phyloP scores from a whole-genome alignment of 2,797 vertebrate genomes.

The Alexandromys oeconomus region DNA sequence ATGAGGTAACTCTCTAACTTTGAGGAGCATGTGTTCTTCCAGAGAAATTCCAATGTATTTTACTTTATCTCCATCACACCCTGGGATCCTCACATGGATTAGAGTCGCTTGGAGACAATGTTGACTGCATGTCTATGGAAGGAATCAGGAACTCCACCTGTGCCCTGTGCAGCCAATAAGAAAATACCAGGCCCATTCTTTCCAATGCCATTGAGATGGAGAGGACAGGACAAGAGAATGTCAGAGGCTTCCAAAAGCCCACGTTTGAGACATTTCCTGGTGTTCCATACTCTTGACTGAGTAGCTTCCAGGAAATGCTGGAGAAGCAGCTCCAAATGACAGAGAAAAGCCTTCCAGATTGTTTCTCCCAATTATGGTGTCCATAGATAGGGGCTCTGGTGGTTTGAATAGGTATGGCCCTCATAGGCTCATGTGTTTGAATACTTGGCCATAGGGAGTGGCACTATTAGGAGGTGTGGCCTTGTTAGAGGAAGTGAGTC shows the following conservation, averaged over 20 bases:
- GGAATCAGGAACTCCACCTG: background rate
- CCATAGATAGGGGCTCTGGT: background rate
- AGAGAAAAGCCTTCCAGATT: background rate
- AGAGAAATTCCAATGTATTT: background rate
- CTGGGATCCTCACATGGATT: background rate
- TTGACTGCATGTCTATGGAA: background rate
- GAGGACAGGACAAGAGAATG: background rate
- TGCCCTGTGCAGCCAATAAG: background rate
- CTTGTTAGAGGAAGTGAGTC: background rate
- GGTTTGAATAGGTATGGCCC: background rate
- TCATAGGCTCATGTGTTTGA: background rate
- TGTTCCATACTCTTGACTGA: constrained; percentile 4
- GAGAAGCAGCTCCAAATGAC: background rate
- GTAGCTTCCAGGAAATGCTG: background rate
- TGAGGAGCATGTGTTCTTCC: background rate
- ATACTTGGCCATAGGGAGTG: background rate
- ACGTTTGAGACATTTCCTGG: background rate
- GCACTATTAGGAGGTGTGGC: background rate
- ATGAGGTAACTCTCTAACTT: background rate
- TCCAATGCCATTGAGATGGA: background rate
- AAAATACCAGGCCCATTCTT: background rate
- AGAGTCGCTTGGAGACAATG: background rate
- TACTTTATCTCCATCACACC: background rate
- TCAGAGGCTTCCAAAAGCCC: background rate
- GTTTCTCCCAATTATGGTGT: background rate